Conservation (phyloP, 2,888 invertebrate genomes). For the Bellardia bayeri region DNA sequence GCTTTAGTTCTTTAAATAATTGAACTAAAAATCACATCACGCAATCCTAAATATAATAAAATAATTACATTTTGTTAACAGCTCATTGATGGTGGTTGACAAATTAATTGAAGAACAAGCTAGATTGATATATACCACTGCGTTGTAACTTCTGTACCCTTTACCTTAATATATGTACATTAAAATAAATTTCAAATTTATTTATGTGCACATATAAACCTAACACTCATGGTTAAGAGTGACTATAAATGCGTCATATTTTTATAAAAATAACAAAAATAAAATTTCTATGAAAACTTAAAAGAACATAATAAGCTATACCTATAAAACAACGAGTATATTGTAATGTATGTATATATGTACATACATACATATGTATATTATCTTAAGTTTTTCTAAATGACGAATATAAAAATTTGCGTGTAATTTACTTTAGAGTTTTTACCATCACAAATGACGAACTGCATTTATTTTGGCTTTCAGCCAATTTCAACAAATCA, state of each 20-base stretch:
- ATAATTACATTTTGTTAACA: not conserved
- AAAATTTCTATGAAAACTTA: not conserved
- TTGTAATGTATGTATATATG: too few relatives aligned
- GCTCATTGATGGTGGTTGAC: not conserved
- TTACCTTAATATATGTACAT: too few relatives aligned
- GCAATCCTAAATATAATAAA: not conserved
- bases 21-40: not conserved
- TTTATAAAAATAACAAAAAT: not conserved
- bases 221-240: not conserved
- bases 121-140: too few relatives aligned
- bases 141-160: too few relatives aligned
- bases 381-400: not conserved
- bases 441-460: not conserved
- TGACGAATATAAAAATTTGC: conserved; percentile 12
- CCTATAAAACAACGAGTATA: not conserved
- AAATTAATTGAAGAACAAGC: not conserved
- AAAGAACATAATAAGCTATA: not conserved
- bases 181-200: too few relatives aligned
- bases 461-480: conserved; percentile 11
- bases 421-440: conserved; percentile 5
- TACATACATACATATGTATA: not conserved
- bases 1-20: not conserved
- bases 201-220: too few relatives aligned
- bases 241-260: conserved; percentile 1
- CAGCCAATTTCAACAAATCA: conserved; percentile 41